phyloP scores from a whole-genome alignment of 2,888 invertebrate genomes.

The Drosophila yooni region DNA sequence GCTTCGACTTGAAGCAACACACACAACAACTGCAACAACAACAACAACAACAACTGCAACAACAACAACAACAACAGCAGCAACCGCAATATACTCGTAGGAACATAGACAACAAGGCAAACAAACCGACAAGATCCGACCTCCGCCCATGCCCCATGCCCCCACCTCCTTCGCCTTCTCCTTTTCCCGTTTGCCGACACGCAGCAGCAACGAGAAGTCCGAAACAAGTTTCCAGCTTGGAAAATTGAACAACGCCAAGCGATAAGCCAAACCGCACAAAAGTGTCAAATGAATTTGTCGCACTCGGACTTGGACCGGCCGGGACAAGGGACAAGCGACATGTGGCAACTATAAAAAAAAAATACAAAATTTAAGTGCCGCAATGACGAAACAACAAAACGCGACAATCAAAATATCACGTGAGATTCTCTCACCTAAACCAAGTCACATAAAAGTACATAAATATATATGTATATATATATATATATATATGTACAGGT shows the following conservation, averaged over 20 bases:
- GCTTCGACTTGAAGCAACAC: conserved; percentile 62
- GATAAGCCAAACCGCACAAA: conserved; percentile 72
- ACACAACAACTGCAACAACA: conserved; percentile 38
- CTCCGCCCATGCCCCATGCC: conserved; percentile 29
- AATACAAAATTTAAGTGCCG: conserved; percentile 57
- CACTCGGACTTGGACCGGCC: conserved; percentile 60
- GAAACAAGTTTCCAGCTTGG: conserved; percentile 72
- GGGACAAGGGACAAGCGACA: conserved; percentile 30
- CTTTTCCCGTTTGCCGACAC: conserved; percentile 5
- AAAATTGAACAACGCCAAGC: conserved; percentile 58
- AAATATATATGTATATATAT: neutral
- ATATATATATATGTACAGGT: conserved; percentile 36
- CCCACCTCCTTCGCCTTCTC: conserved; percentile 12
- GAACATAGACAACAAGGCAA: conserved; percentile 73
- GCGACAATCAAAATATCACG: conserved; percentile 58
- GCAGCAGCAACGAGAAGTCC: conserved; percentile 51
- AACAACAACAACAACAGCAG: conserved; percentile 21
- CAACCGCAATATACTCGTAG: conserved; percentile 46
- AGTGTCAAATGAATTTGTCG: conserved; percentile 82
- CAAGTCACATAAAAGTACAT: neutral
- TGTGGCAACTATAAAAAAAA: conserved; percentile 20
- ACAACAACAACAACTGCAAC: conserved; percentile 12
- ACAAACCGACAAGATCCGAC: conserved; percentile 70
- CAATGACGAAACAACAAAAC: conserved; percentile 42
- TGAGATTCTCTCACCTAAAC: conserved; percentile 45